Evolutionary conservation across 2,888 invertebrate genomes (phyloP), one percentile per base, ranked within the genome.

Genomic region (Perizoma flavofasciatum): DNA sequence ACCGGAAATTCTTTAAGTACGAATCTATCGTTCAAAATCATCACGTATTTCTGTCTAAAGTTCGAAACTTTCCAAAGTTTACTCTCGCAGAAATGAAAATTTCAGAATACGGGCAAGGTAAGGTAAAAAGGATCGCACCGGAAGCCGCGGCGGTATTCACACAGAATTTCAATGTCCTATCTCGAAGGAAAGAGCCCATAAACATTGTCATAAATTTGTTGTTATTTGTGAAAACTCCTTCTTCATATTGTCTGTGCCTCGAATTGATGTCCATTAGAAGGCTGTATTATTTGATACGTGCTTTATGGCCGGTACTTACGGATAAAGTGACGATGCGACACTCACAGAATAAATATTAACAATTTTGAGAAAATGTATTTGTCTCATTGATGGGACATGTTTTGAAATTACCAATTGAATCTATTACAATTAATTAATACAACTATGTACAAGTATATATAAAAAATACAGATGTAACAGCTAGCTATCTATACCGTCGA

Each of bases 141-240:
- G 73, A 77, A 78, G 71, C 72, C 61, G 66, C 62, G 70, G 68
- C 71, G 70, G 78, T 76, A 81, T 86, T 83, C 85, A 81, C 78
- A 78, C 81, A 68, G 83, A 83, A 85, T 88, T 87, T 86, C 85
- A 86, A 88, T 85, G 86, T 76, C 75, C 73, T 88, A 88, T 88
- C 89, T 80, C 66, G 65, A 69, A 77, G 84, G 82, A 85, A 85
- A 77, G 71, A 66, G 69, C 74, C 75, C 82, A 81, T 88, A 86
- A 88, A 86, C 85, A 85, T 78, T 72, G 79, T 76, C 82, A 82
- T 89, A 89, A 89, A 88, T 85, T 85, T 80, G 75, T 66, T 79
- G 85, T 83, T 87, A 85, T 83, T 85, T 81, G 82, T 77, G 78
- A 78, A 81, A 81, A 79, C 78, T 74, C 70, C 72, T 67, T 53